Conservation (phyloP, 2,888 invertebrate species). For the Archips xylosteana region DNA sequence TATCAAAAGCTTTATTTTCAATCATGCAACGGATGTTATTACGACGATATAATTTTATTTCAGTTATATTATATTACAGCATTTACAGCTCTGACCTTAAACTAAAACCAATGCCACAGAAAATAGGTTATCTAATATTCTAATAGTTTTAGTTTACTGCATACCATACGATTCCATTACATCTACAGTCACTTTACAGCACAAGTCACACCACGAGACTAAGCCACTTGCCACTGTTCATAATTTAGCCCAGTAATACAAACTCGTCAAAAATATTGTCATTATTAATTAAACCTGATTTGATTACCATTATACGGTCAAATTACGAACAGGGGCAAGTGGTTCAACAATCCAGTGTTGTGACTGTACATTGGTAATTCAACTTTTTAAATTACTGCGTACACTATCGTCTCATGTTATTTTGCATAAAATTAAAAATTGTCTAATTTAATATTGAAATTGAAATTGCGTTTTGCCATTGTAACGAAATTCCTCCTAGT, state of each 20-base stretch:
- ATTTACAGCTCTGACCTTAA: conserved; percentile 7
- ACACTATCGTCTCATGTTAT: neutral
- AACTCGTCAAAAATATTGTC: too few relatives aligned
- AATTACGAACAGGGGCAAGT: too few relatives aligned
- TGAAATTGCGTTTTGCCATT: neutral
- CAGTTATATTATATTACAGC: neutral
- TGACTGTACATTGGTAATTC: neutral
- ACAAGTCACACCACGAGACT: too few relatives aligned
- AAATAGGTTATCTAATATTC: conserved; percentile 28
- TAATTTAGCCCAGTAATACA: too few relatives aligned
- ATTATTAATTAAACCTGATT: too few relatives aligned
- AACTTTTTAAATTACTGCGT: neutral
- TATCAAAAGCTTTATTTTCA: neutral
- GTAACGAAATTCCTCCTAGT: neutral
- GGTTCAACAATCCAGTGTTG: too few relatives aligned
- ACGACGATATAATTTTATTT: neutral
- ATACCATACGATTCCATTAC: conserved; percentile 16
- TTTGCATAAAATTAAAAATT: neutral
- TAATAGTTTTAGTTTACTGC: conserved; percentile 17
- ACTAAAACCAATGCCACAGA: conserved; percentile 17
- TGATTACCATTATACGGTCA: too few relatives aligned
- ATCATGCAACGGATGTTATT: neutral
- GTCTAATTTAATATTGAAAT: neutral
- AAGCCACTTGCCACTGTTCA: too few relatives aligned
- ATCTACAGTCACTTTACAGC: too few relatives aligned